Evolutionary conservation across 2,113 vertebrate genomes (phyloP).

Genomic region (Austrofundulus limnaeus): DNA sequence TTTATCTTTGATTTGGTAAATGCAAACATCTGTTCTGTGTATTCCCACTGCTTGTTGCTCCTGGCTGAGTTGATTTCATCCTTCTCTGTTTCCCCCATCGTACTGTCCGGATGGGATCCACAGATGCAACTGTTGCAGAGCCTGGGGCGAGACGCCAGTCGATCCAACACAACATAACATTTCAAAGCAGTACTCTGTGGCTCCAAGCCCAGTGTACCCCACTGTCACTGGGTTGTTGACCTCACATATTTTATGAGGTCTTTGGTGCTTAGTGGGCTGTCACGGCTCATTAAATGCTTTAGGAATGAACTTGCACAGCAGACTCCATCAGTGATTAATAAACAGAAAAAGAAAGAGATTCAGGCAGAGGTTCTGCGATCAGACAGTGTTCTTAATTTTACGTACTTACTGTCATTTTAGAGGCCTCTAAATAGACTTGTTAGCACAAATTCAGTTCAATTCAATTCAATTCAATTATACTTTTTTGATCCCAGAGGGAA

Average conservation of each 20-base stretch:
- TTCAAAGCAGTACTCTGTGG: constrained; percentile 45
- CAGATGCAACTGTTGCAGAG: constrained; percentile 45
- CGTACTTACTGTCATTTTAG: too few relatives aligned
- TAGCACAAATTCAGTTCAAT: neutral
- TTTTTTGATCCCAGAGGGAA: too few relatives aligned
- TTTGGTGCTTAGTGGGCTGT: constrained; percentile 61
- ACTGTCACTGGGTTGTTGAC: constrained; percentile 50
- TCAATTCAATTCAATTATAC: too few relatives aligned
- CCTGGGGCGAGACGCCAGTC: constrained; percentile 41
- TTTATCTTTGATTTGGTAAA: constrained; percentile 6
- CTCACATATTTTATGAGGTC: constrained; percentile 69
- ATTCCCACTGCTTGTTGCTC: constrained; percentile 23
- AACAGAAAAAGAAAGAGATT: constrained; percentile 43
- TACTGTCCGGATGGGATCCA: constrained; percentile 39
- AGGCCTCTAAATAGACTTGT: constrained; percentile 32
- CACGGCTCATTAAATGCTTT: constrained; percentile 65
- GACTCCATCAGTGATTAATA: constrained; percentile 52
- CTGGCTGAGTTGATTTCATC: constrained; percentile 20
- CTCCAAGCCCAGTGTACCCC: constrained; percentile 49
- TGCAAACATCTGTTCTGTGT: constrained; percentile 27
- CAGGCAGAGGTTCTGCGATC: constrained; percentile 40
- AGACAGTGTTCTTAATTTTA: constrained; percentile 29
- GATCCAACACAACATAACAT: constrained; percentile 50
- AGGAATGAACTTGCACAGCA: constrained; percentile 65
- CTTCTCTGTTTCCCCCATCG: constrained; percentile 17